Evolutionary conservation across 2,888 invertebrate genomes (phyloP).

Genomic region (Gari tellinella): DNA sequence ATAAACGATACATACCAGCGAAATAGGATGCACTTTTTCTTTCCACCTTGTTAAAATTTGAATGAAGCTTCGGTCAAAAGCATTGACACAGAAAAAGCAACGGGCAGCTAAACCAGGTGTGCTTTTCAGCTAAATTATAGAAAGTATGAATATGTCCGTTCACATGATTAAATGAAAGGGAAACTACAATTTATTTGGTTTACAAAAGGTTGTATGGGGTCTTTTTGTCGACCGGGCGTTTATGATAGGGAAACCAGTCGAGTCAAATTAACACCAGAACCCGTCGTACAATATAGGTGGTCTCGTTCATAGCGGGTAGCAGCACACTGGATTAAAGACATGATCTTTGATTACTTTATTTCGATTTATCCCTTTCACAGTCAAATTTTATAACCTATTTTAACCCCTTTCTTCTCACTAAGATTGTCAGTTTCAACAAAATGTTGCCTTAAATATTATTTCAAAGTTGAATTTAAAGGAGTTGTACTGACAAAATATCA

Average conservation of each 20-base stretch:
- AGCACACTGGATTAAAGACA: too few species aligned
- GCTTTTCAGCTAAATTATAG: conserved; percentile 1
- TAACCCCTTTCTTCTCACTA: too few species aligned
- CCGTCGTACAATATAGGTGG: conserved; percentile 38
- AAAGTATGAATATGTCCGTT: conserved; percentile 43
- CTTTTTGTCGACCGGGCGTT: too few species aligned
- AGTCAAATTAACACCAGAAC: conserved; percentile 40
- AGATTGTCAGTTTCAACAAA: too few species aligned
- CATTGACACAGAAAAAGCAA: conserved; percentile 41
- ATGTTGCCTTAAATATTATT: too few species aligned
- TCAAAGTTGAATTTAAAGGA: too few species aligned
- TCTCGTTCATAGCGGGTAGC: conserved; percentile 8
- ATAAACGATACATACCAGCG: conserved; percentile 1
- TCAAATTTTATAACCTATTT: too few species aligned
- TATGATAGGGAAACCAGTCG: conserved; percentile 19
- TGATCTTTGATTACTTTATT: too few species aligned
- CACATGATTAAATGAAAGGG: conserved; percentile 58
- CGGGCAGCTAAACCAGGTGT: conserved; percentile 45
- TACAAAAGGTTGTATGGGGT: conserved; percentile 25
- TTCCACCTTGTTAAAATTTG: conserved; percentile 35
- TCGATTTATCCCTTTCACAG: too few species aligned
- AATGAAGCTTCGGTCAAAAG: conserved; percentile 33
- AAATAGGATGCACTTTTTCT: conserved; percentile 4
- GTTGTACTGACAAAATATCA: too few species aligned
- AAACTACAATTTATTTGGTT: conserved; percentile 63